Evolutionary conservation across 2,888 invertebrate genomes (phyloP), one percentile per base, ranked within the genome.

Genomic region (Drosophila lacicola): DNA sequence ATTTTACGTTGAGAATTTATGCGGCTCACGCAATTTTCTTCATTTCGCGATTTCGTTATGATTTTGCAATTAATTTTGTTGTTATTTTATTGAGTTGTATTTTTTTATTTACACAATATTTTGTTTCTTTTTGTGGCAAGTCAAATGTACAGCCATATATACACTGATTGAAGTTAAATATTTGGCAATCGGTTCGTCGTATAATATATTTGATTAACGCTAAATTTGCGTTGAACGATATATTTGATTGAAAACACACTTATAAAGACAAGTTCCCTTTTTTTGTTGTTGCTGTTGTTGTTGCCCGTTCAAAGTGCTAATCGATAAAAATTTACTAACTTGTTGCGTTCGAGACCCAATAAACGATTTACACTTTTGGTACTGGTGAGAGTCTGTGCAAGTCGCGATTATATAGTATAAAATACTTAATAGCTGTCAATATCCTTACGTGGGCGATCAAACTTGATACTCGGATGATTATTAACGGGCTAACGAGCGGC

Each of bases 21-120:
- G 79, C 76, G 55, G 53, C 62, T 82, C 87, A 81, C 84, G 81
- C 69, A 86, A 78, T 74, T 81, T 83, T 74, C 61, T 73, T 72
- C 70, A 61, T 60, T 61, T 73, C 25, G 54, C 50, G 67, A 47
- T 65, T 82, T 80, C 64, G 42, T 68, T 72, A 74, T 72, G 67
- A 82, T 82, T 66, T 77, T 80, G 69, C 68, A 82, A 82, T 71
- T 61, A 50, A 45, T 71, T 70, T 49, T 63, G 44, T 58, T 77
- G 47, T 58, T 68, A 25, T 42, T 65, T 34, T 29, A 68, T 21
- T 37, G 33, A 33, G 4, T n/a, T n/a, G 6, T 63, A 11, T 61
- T 9, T 49, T 46, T 56, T 17, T 39, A 17, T 58, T 72, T 54
- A 14, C 39, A 56, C 61, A 57, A 54, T 44, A 21, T n/a, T 41